Conservation (phyloP, 2,797 vertebrate species). For the Lindbergichthys nudifrons region DNA sequence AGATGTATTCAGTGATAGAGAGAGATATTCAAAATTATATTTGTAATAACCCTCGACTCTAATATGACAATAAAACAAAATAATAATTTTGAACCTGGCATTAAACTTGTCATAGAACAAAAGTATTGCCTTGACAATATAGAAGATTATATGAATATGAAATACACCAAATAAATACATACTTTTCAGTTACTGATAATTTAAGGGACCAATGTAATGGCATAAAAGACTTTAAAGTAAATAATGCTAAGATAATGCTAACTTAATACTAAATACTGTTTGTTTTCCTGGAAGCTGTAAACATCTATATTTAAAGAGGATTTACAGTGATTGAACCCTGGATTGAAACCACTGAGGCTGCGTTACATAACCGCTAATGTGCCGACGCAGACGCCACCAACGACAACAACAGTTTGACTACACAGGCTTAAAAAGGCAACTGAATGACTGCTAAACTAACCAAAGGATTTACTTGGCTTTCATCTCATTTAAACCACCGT, state of each 20-base stretch:
- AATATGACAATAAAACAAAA: too few species aligned
- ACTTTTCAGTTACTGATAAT: constrained; percentile 42
- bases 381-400: constrained; percentile 50
- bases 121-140: not conserved
- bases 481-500: constrained; percentile 69
- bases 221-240: constrained; percentile 43
- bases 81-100: too few species aligned
- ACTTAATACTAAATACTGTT: constrained; percentile 46
- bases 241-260: constrained; percentile 22
- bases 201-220: constrained; percentile 26
- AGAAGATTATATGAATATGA: constrained; percentile 24
- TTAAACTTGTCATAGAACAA: too few species aligned
- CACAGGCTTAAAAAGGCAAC: constrained; percentile 67
- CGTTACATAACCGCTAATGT: constrained; percentile 65
- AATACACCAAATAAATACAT: constrained; percentile 42
- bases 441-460: constrained; percentile 63
- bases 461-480: constrained; percentile 72
- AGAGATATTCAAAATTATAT: too few species aligned
- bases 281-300: constrained; percentile 62
- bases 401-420: constrained; percentile 62
- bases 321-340: constrained; percentile 59
- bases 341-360: constrained; percentile 51
- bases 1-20: too few species aligned
- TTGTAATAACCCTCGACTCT: too few species aligned
- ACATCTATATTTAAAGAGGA: constrained; percentile 66